Base-by-base conservation (phyloP, 2,113 vertebrate genomes). In the Chroicocephalus ridibundus region DNA sequence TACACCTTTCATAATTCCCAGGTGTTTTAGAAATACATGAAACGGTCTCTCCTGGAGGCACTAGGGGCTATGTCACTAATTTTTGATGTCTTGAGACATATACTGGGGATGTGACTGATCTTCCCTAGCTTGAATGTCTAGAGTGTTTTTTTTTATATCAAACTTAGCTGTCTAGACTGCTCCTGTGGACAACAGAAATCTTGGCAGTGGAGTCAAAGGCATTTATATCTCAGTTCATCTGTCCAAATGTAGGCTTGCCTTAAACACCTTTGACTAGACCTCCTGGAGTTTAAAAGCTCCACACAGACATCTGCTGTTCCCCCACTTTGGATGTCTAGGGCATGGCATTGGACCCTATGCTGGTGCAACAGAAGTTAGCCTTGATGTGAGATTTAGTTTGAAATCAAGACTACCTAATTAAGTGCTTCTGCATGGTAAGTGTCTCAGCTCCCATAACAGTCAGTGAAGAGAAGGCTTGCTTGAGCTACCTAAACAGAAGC, bases 101-200 rank as follows among this genome's bases (percentile, higher is more conserved):
- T 15, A 40, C 24, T 62, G 46, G 15, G 27, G 29, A 42, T 0
- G 1, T 52, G 29, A 61, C 29, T 27, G 40, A 44, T 51, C 17
- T 86, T 66, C 9, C 4, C 3, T 13, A 72, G 10, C 21, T 27
- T 57, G 29, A 52, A 11, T 58, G 12, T 44, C 14, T 32, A 46
- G n/a, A 57, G 20, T n/a, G 31, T 0, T 6, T 22, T 76, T 24
- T 55, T 81, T 66, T 18, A 21, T n/a, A 25, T 24, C 0, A 1
- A 6, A 32, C 32, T 58, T 46, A 17, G 8, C 2, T 61, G 15
- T 27, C 7, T 68, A 71, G 36, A 24, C 6, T 69, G 55, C 46
- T 58, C 10, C 6, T 34, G 4, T 12, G 22, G 31, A 21, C 51
- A 84, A 42, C 13, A 58, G 38, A 81, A 52, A 25, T 44, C 15